Base-by-base conservation (phyloP, 2,888 invertebrate genomes). In the Nemurella pictetii region DNA sequence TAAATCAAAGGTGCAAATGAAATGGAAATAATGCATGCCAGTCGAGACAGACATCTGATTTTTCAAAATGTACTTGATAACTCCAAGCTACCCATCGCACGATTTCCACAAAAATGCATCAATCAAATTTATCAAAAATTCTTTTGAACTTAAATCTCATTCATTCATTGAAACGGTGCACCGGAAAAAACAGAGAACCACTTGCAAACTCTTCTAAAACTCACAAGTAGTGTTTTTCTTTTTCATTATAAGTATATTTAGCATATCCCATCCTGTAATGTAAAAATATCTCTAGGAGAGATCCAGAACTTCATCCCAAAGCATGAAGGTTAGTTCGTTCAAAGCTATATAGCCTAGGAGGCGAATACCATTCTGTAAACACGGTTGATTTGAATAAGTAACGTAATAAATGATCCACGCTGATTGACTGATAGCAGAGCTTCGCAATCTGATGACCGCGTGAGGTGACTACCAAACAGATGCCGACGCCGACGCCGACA, bases 201-300 rank as follows among this genome's bases (percentile, higher is more conserved):
- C 55, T 55, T 55, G 55, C 55, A 55, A 55, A 55, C 55, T 7
- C 55, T 55, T 55, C 9, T 55, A 55, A n/a, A 55, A 55, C 55
- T 55, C 55, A 20, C 55, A 55, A 55, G 55, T 7, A 55, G 55
- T 55, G 20, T 55, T 55, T 55, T 55, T 12, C n/a, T 12, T 20
- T 32, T 25, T 73, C 73, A 73, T 20, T 75, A 26, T 7, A 27
- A 28, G 75, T 75, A 75, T 75, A 75, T 75, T 75, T 75, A 75
- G 75, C 75, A 28, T 75, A 25, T 75, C 26, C 75, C 75, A 75
- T 75, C 75, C 28, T 75, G 75, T 27, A 75, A 75, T 75, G 75
- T 75, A 75, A 75, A 75, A 75, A 75, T 75, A 75, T 75, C 75
- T 75, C 28, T 75, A 2, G 55, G 55, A 55, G 55, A 55, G 55